Percentiles rank a stretch among this genome's conserved stretches.
These are phyloP conservation scores for Drosophila elegans DNA, from an alignment of 1,140 invertebrate genomes.

Conservation along the genomic window DNA sequence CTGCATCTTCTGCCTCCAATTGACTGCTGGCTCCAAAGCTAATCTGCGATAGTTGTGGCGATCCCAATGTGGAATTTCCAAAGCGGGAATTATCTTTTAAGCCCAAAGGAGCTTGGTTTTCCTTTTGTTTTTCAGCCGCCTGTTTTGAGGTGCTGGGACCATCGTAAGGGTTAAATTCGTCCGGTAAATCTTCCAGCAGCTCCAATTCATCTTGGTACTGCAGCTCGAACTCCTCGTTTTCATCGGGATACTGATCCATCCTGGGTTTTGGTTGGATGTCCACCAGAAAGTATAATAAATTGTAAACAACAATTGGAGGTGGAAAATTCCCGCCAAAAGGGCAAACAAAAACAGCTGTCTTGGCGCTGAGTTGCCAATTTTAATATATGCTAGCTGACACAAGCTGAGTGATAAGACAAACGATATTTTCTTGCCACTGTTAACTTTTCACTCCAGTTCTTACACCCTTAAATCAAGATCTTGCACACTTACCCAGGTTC, in stretches of 20 bases:
- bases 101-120: conserved; percentile 17
- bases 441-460: too few relatives aligned
- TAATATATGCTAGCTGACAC: neutral
- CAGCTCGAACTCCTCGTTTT: conserved; percentile 91
- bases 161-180: conserved; percentile 81
- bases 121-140: conserved; percentile 34
- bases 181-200: conserved; percentile 85
- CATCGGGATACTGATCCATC: conserved; percentile 89
- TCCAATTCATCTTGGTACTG: conserved; percentile 90
- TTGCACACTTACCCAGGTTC: too few relatives aligned
- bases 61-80: conserved; percentile 38
- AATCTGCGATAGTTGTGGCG: conserved; percentile 79
- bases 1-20: conserved; percentile 8
- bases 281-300: neutral
- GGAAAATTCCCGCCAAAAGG: conserved; percentile 16
- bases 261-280: neutral
- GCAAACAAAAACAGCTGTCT: conserved; percentile 8
- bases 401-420: neutral
- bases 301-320: conserved; percentile 21
- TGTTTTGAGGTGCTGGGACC: conserved; percentile 80
- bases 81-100: conserved; percentile 37
- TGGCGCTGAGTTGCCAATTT: neutral
- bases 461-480: too few relatives aligned
- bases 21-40: conserved; percentile 60
- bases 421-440: too few relatives aligned